Percentiles rank a stretch among this genome's conserved stretches.
Conservation (phyloP, 2,797 vertebrate species). For the Acanthiza pusilla region DNA sequence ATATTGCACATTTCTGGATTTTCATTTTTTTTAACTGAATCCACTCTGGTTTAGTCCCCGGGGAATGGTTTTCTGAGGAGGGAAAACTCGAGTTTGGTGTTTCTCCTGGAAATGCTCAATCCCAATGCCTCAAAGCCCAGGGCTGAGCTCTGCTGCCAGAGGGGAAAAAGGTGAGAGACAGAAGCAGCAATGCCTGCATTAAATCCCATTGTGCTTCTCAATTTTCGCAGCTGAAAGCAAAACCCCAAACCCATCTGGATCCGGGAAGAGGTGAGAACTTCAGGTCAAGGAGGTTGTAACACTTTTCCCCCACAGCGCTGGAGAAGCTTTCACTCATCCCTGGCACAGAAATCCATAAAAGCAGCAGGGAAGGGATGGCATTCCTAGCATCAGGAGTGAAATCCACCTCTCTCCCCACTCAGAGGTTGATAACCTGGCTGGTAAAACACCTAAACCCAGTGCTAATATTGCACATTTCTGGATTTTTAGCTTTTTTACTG, state of each 20-base stretch:
- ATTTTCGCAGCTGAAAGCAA: background rate
- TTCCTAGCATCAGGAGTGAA: background rate
- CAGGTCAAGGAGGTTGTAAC: background rate
- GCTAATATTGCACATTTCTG: background rate
- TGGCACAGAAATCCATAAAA: background rate
- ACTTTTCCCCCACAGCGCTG: background rate
- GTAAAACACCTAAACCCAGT: background rate
- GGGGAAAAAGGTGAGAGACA: background rate
- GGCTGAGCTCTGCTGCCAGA: background rate
- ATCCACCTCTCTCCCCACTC: background rate
- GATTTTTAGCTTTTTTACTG: background rate
- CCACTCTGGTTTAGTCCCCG: background rate
- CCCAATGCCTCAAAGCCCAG: background rate
- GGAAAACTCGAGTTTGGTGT: background rate
- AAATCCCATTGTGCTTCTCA: background rate
- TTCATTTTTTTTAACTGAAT: background rate
- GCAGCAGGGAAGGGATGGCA: background rate
- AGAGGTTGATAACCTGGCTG: background rate
- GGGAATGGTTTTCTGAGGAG: background rate
- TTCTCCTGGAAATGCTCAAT: background rate
- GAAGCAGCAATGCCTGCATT: background rate
- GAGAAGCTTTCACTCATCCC: background rate
- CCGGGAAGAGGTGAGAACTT: background rate
- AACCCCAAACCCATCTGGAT: background rate
- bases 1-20: background rate